Evolutionary conservation across 2,113 vertebrate genomes (phyloP).

Genomic region (Callospermophilus lateralis): DNA sequence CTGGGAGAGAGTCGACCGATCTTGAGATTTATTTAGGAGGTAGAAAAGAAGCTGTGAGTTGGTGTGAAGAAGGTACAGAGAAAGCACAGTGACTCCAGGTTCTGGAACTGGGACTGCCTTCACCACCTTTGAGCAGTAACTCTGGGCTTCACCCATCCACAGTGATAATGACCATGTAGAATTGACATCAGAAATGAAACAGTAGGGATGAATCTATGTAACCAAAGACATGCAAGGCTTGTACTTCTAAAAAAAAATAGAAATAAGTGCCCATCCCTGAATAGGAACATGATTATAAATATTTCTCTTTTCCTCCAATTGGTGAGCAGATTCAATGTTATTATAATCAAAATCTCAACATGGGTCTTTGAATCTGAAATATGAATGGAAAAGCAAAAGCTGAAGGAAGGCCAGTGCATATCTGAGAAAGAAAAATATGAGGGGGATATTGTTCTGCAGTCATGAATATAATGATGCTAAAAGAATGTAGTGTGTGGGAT

Average conservation of each 20-base stretch:
- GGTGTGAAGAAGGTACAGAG: too few relatives aligned
- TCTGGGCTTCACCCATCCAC: too few relatives aligned
- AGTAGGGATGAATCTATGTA: too few relatives aligned
- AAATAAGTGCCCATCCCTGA: neutral
- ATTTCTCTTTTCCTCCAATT: neutral
- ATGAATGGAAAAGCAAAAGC: neutral
- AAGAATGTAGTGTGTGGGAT: neutral
- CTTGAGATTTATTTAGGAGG: neutral
- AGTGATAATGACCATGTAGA: neutral
- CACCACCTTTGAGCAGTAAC: rapidly evolving
- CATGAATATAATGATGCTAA: neutral
- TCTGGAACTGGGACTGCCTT: neutral
- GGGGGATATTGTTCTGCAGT: too few relatives aligned
- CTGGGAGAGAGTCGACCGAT: neutral
- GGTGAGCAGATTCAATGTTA: neutral
- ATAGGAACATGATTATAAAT: neutral
- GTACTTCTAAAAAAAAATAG: neutral
- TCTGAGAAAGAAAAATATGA: neutral
- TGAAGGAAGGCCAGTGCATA: neutral
- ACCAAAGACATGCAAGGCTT: neutral
- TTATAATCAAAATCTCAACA: neutral
- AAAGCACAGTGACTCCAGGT: neutral
- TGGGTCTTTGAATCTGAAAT: neutral
- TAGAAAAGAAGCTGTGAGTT: neutral
- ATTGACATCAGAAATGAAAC: neutral